Evolutionary conservation across 2,797 vertebrate genomes (phyloP).

Genomic region (Thaleichthys pacificus): DNA sequence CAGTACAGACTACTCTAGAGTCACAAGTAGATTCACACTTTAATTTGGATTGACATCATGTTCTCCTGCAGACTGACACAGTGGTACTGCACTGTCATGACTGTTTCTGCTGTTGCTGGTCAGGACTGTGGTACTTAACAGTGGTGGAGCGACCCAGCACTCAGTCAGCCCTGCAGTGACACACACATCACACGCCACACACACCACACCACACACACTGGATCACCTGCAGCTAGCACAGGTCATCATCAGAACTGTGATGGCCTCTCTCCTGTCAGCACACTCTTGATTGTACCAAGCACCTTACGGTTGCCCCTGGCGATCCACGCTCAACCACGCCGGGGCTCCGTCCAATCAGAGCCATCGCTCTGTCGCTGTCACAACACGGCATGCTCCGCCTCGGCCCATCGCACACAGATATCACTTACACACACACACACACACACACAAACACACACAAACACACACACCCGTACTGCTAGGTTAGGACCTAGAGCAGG

Average conservation of each 20-base stretch:
- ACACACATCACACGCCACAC: not conserved
- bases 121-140: slow-evolving; percentile 44
- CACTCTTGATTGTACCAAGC: slow-evolving; percentile 78
- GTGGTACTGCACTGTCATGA: too few relatives aligned
- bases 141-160: slow-evolving; percentile 34
- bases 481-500: slow-evolving; percentile 61
- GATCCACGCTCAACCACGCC: slow-evolving; percentile 42
- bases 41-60: too few relatives aligned
- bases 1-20: too few relatives aligned
- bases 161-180: slow-evolving; percentile 14
- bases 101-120: slow-evolving; percentile 32
- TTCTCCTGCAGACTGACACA: too few relatives aligned
- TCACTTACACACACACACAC: slow-evolving; percentile 40
- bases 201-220: slow-evolving; percentile 28
- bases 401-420: slow-evolving; percentile 25
- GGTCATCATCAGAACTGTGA: slow-evolving; percentile 62
- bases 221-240: slow-evolving; percentile 24
- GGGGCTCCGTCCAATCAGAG: slow-evolving; percentile 45
- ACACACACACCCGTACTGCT: slow-evolving; percentile 42
- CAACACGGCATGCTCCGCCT: slow-evolving; percentile 38
- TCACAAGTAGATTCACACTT: too few relatives aligned
- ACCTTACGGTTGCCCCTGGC: slow-evolving; percentile 64
- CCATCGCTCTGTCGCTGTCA: slow-evolving; percentile 68
- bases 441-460: slow-evolving; percentile 44
- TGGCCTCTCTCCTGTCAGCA: slow-evolving; percentile 67